These are phyloP conservation scores for Potamarius usumacintae DNA, from an alignment of 2,113 vertebrate genomes.

Conservation along the genomic window DNA sequence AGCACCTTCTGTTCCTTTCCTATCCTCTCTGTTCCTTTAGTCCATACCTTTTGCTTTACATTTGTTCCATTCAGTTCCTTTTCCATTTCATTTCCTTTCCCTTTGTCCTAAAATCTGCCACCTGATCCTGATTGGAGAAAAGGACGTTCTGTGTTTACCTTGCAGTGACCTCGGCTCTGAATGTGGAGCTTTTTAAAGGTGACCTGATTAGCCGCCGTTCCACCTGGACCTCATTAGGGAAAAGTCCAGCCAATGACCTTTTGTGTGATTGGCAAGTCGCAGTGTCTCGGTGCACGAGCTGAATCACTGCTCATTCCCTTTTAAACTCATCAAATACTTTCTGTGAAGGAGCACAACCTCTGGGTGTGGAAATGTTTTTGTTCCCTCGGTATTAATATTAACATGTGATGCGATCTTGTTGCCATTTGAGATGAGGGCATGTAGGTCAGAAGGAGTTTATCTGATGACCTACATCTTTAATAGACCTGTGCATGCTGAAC, in stretches of 20 bases:
- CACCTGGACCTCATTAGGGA: slow-evolving; percentile 39
- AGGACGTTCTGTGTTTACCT: not conserved
- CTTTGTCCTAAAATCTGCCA: not conserved
- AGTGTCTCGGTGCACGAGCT: not conserved
- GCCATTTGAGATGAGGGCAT: slow-evolving; percentile 4
- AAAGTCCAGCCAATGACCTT: slow-evolving; percentile 33
- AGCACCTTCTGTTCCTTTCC: not conserved
- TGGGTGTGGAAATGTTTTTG: not conserved
- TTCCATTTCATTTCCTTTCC: not conserved
- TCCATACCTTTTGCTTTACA: not conserved
- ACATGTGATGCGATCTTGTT: not conserved
- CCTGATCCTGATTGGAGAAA: not conserved
- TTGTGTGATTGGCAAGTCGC: slow-evolving; percentile 24
- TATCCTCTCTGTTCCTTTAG: not conserved
- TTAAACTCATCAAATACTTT: slow-evolving; percentile 25
- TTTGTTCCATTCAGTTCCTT: not conserved
- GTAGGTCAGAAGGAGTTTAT: slow-evolving; percentile 5
- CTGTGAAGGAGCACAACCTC: not conserved
- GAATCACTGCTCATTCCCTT: slow-evolving; percentile 9
- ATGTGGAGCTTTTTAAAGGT: slow-evolving; percentile 27
- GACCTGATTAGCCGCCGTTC: slow-evolving; percentile 29
- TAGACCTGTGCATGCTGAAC: not conserved
- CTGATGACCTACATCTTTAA: slow-evolving; percentile 10
- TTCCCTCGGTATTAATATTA: slow-evolving; percentile 6
- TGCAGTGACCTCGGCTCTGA: not conserved